phyloP scores from a whole-genome alignment of 2,888 invertebrate species.

The Trimorus sp. region DNA sequence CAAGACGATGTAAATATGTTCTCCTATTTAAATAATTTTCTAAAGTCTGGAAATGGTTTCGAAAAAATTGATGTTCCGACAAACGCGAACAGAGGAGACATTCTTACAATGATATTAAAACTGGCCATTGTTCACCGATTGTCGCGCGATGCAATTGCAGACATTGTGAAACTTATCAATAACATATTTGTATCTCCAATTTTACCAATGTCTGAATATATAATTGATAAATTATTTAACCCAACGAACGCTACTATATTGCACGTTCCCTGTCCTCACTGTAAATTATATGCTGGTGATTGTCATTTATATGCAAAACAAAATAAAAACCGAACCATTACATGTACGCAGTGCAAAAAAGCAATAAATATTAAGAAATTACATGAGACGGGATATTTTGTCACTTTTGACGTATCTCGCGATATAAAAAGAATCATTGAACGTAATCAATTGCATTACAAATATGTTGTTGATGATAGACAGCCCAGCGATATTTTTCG shows the following conservation, averaged over 20 bases:
- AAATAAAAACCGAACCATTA: not conserved
- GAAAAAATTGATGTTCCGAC: constrained; percentile 8
- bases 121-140: constrained; percentile 12
- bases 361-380: constrained; percentile 7
- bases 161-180: constrained; percentile 2
- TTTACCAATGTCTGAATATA: not conserved
- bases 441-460: not conserved
- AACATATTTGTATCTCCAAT: not conserved
- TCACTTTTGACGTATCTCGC: constrained; percentile 15
- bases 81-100: not conserved
- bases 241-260: not conserved
- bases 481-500: not conserved
- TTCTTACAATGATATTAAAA: constrained; percentile 3
- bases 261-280: not conserved
- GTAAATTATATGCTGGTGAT: not conserved
- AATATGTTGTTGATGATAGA: constrained; percentile 6
- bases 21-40: not conserved
- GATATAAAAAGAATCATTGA: constrained; percentile 17
- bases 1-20: not conserved
- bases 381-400: constrained; percentile 25
- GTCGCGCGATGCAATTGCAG: not conserved
- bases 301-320: not conserved
- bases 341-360: not conserved
- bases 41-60: not conserved
- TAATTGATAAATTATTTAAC: constrained; percentile 14